phyloP scores from a whole-genome alignment of 2,797 vertebrate genomes.

The Cyclopterus lumpus region DNA sequence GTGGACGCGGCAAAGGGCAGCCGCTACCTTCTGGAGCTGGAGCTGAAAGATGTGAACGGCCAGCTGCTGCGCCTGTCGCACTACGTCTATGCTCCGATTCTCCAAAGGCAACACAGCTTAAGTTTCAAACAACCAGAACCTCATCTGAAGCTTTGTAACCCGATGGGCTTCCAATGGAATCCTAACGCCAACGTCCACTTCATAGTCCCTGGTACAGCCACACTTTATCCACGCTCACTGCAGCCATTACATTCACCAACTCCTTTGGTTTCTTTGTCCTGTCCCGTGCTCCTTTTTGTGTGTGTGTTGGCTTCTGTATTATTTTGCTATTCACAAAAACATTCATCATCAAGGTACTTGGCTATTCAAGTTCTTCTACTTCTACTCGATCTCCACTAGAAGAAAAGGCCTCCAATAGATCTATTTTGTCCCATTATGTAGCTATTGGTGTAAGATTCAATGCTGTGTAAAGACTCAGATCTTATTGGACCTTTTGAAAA shows the following conservation, averaged over 20 bases:
- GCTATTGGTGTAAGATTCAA: neutral
- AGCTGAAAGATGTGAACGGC: constrained; percentile 82
- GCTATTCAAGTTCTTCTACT: neutral
- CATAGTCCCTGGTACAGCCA: constrained; percentile 88
- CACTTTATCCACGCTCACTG: neutral
- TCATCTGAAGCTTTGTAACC: constrained; percentile 87
- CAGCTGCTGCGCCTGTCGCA: constrained; percentile 86
- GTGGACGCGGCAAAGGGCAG: constrained; percentile 85
- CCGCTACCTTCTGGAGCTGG: constrained; percentile 93
- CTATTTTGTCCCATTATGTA: neutral
- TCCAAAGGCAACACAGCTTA: neutral
- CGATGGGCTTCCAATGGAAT: constrained; percentile 90
- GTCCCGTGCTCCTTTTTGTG: neutral
- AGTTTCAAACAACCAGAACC: accelerated
- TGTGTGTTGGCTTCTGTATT: neutral
- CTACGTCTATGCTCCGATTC: constrained; percentile 83
- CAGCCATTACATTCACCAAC: neutral
- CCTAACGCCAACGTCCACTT: constrained; percentile 89
- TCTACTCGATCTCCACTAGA: neutral
- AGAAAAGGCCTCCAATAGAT: neutral
- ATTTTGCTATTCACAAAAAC: neutral
- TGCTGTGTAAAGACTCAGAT: neutral
- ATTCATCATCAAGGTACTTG: neutral
- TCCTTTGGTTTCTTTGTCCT: neutral
- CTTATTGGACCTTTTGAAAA: neutral